Conservation (phyloP, 2,113 vertebrate species). For the Lepus timidus region DNA sequence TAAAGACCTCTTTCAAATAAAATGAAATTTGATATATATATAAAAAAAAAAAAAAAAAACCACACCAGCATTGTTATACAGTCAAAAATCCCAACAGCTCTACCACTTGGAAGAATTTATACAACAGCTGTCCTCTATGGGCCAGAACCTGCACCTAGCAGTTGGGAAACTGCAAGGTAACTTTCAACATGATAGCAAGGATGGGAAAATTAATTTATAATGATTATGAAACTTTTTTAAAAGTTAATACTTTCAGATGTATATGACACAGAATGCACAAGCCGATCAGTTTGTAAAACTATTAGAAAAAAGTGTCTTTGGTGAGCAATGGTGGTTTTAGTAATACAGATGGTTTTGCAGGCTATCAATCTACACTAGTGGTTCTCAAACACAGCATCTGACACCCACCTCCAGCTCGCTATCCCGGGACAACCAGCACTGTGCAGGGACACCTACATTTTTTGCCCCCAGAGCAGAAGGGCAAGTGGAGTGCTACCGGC, state of each 20-base stretch:
- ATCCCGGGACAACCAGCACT: neutral
- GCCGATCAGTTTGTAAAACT: neutral
- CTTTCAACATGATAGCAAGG: slow-evolving; percentile 17
- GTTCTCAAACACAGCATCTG: neutral
- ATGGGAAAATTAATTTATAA: slow-evolving; percentile 2
- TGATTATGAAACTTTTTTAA: neutral
- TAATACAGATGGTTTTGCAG: neutral
- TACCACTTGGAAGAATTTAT: neutral
- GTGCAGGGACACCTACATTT: neutral
- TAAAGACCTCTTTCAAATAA: too few relatives aligned
- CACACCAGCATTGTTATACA: neutral
- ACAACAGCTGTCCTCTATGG: neutral
- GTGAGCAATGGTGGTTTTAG: neutral
- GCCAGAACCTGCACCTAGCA: neutral
- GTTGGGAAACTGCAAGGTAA: neutral
- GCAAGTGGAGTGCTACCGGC: neutral
- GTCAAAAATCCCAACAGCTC: neutral
- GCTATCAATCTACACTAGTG: neutral
- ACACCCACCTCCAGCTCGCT: neutral
- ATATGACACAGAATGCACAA: neutral
- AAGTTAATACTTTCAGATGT: neutral
- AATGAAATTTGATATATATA: too few relatives aligned
- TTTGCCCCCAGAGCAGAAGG: neutral
- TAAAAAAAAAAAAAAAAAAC: neutral
- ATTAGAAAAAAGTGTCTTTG: slow-evolving; percentile 35